Evolutionary conservation across 2,113 vertebrate species (phyloP).

Genomic region (Peromyscus polionotus): DNA sequence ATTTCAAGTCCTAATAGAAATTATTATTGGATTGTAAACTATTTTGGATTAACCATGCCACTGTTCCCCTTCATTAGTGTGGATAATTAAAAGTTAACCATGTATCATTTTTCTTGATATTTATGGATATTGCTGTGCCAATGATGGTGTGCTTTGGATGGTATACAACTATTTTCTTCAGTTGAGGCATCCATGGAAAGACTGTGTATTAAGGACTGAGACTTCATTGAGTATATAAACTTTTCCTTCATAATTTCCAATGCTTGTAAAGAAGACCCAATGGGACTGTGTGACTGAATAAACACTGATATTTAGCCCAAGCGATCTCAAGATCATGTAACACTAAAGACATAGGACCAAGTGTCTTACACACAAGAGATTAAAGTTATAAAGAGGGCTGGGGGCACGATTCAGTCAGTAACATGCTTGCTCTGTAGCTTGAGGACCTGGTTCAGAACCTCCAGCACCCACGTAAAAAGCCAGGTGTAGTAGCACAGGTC

Average conservation of each 20-base stretch:
- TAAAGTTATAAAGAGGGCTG: not conserved
- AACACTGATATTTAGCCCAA: not conserved
- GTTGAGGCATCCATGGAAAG: not conserved
- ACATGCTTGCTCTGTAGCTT: not conserved
- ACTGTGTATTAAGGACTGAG: not conserved
- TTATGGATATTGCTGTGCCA: conserved; percentile 60
- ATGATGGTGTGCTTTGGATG: conserved; percentile 43
- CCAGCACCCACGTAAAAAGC: not conserved
- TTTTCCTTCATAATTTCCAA: conserved; percentile 47
- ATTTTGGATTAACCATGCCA: conserved; percentile 69
- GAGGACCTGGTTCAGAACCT: not conserved
- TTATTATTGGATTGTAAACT: conserved; percentile 71
- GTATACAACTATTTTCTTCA: conserved; percentile 38
- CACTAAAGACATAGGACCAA: not conserved
- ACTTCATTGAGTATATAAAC: not conserved
- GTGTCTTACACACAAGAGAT: conserved; percentile 19
- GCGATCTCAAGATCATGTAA: conserved; percentile 23
- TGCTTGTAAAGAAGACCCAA: not conserved
- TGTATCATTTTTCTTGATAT: conserved; percentile 73
- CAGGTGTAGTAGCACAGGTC: too few relatives aligned
- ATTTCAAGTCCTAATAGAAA: conserved; percentile 70
- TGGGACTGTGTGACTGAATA: conserved; percentile 21
- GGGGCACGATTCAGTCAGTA: not conserved
- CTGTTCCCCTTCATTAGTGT: conserved; percentile 77
- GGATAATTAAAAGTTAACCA: conserved; percentile 79